Evolutionary conservation across 1,140 invertebrate species (phyloP).

Genomic region (Saccostrea echinata): DNA sequence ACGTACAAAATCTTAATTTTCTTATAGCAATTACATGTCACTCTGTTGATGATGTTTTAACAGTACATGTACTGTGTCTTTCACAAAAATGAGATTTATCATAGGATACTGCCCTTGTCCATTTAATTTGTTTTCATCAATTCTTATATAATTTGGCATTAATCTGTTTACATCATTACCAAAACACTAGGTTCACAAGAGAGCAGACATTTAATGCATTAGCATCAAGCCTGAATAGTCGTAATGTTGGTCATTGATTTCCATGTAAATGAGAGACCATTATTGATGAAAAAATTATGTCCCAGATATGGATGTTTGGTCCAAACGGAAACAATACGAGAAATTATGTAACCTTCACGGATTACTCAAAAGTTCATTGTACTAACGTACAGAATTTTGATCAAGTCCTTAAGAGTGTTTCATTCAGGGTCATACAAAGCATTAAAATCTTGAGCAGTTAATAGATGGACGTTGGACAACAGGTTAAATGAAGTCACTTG

Average conservation of each 20-base stretch:
- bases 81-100: background rate
- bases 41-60: background rate
- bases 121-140: background rate
- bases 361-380: background rate
- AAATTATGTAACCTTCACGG: constrained; percentile 1
- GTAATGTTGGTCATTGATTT: constrained; percentile 24
- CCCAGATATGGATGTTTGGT: background rate
- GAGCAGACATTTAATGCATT: background rate
- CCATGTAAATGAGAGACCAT: background rate
- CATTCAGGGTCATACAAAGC: too few species aligned
- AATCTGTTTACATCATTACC: constrained; percentile 18
- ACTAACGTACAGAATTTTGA: background rate
- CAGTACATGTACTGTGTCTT: background rate
- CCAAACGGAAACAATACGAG: background rate
- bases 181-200: background rate
- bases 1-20: too few species aligned
- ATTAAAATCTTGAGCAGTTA: too few species aligned
- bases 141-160: constrained; percentile 20
- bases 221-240: background rate
- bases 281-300: background rate
- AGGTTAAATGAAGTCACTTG: too few species aligned
- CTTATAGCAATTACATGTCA: too few species aligned
- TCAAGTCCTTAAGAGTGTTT: background rate
- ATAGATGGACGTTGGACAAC: too few species aligned
- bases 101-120: background rate